phyloP scores from a whole-genome alignment of 2,888 invertebrate genomes.

The Eupelmus urozonus region DNA sequence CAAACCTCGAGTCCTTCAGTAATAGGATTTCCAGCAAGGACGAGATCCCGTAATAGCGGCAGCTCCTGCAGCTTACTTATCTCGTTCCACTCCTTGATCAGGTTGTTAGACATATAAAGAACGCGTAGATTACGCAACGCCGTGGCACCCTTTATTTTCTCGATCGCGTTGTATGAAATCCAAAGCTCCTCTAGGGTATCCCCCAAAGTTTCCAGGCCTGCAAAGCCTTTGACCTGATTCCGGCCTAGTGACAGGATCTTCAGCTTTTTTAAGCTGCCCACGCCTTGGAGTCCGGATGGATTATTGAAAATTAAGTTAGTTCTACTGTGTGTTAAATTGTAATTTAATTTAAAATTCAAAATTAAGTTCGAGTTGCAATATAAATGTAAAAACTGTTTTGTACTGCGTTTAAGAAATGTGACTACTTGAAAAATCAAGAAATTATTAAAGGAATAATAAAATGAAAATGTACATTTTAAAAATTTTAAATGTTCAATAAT shows the following conservation, averaged over 20 bases:
- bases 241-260: slow-evolving; percentile 90
- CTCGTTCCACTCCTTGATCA: slow-evolving; percentile 93
- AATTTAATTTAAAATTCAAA: too few species aligned
- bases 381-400: too few species aligned
- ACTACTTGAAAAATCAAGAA: too few species aligned
- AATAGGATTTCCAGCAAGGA: slow-evolving; percentile 85
- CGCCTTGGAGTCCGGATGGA: too few species aligned
- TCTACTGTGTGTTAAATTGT: too few species aligned
- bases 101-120: slow-evolving; percentile 89
- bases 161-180: slow-evolving; percentile 95
- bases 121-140: slow-evolving; percentile 89
- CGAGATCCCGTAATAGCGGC: slow-evolving; percentile 85
- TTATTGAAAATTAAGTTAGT: too few species aligned
- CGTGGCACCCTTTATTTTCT: slow-evolving; percentile 92
- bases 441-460: too few species aligned
- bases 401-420: too few species aligned
- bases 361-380: too few species aligned
- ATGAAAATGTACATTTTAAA: too few species aligned
- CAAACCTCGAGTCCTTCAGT: slow-evolving; percentile 76
- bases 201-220: slow-evolving; percentile 91
- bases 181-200: slow-evolving; percentile 94
- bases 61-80: slow-evolving; percentile 87
- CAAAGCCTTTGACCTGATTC: slow-evolving; percentile 92
- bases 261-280: slow-evolving; percentile 85
- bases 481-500: too few species aligned